Base-by-base conservation (phyloP, 2,797 vertebrate genomes). In the Siniperca obscura region DNA sequence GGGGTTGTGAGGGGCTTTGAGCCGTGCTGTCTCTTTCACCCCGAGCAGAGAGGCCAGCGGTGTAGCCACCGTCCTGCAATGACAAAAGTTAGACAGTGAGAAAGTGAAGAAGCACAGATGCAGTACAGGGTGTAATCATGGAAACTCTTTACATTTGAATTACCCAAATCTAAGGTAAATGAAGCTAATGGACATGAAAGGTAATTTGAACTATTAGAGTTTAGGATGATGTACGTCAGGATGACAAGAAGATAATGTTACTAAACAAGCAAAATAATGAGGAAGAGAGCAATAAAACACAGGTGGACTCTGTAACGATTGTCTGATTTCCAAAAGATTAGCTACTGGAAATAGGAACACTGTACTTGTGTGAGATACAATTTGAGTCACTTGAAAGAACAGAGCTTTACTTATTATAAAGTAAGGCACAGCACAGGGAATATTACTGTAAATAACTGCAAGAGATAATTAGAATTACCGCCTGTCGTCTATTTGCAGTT, bases 21-120 rank as follows among this genome's bases (percentile, higher is more conserved):
- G 94, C 82, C 97, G 93, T 0, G 95, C 87, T 4, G 95, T 97
- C 91, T 98, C 97, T 92, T 97, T 98, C 30, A 99, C 95, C 0
- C 97, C 97, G 25, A 99, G 93, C 4, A 97, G 88, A 76, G 93
- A 90, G 0, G 98, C 98, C 84, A 98, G 68, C 0, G 97, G 97
- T 9, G 95, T 97, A 22, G 97, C 98, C 84, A 98, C 95, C 0
- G 92, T 95, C 87, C 98, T 99, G 89, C 44, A 89, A 68, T 46
- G 46, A 76, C 50, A 73, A 55, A 80, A 68, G 7, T 17, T 34
- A 25, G 44, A 44, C 4, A 71, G 21, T 5, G 14, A 44, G 21
- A 75, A 62, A 68, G 2, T 27, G 22, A 70, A 27, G 16, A 70
- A 38, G 46, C 27, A 7, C 7, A 1, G 36, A 59, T 25, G 69